phyloP scores from a whole-genome alignment of 1,140 invertebrate species.

The Rhagoletis pomonella region DNA sequence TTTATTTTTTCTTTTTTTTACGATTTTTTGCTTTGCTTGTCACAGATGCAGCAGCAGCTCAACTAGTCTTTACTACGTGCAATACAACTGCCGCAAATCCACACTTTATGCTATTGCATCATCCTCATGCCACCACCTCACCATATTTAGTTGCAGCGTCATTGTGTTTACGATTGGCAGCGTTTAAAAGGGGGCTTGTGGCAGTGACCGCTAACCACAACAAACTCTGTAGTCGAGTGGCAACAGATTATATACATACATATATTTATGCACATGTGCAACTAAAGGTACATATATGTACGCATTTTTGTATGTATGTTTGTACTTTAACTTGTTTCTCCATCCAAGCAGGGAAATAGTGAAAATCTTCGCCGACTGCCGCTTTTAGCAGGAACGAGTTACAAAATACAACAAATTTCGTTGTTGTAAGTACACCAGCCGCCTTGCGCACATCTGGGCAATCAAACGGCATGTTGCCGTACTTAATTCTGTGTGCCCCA shows the following conservation, averaged over 20 bases:
- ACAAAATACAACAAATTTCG: neutral
- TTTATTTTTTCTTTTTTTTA: neutral
- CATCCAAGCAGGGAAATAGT: conserved; percentile 36
- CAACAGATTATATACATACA: neutral
- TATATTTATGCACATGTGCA: neutral
- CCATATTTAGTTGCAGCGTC: conserved; percentile 32
- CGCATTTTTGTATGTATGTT: neutral
- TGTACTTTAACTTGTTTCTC: conserved; percentile 39
- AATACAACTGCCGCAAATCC: neutral
- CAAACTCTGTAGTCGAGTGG: conserved; percentile 23
- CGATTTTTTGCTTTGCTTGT: neutral
- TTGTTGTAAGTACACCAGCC: conserved; percentile 34
- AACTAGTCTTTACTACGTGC: conserved; percentile 20
- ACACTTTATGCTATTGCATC: conserved; percentile 38
- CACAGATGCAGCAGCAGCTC: conserved; percentile 13
- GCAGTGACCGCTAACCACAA: conserved; percentile 51
- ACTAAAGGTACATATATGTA: neutral
- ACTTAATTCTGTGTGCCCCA: neutral
- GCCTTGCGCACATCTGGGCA: conserved; percentile 48
- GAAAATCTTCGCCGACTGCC: conserved; percentile 35
- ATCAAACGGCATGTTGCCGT: conserved; percentile 43
- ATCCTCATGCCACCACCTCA: conserved; percentile 35
- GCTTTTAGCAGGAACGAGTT: neutral
- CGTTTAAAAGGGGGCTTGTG: conserved; percentile 42
- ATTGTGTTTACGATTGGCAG: conserved; percentile 40